These are phyloP conservation scores for Nezara viridula DNA, from an alignment of 2,888 invertebrate species.

Conservation along the genomic window DNA sequence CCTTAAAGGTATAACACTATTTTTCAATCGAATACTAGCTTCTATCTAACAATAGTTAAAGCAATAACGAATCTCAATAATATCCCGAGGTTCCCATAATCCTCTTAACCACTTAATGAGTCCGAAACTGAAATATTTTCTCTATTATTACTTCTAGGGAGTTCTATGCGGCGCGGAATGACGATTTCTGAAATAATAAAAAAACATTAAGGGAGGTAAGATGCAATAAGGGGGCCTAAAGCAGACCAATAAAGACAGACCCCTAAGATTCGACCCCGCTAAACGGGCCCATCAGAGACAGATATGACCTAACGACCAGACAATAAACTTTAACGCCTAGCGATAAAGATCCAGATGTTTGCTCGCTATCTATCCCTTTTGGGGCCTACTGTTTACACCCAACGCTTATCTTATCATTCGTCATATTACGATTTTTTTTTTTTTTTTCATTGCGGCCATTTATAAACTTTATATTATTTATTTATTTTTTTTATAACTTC, in stretches of 20 bases:
- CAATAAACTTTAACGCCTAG: conserved; percentile 30
- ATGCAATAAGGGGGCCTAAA: background rate
- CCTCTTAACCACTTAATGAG: background rate
- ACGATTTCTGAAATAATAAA: background rate
- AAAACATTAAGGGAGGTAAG: conserved; percentile 3
- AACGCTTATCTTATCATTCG: background rate
- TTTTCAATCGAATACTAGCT: too few relatives aligned
- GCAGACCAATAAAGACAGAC: background rate
- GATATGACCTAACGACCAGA: conserved; percentile 44
- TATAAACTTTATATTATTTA: too few relatives aligned
- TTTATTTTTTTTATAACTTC: too few relatives aligned
- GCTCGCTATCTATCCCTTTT: conserved; percentile 4
- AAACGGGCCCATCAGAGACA: conserved; percentile 7
- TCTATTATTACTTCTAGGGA: background rate
- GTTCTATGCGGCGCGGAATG: background rate
- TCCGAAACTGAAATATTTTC: background rate
- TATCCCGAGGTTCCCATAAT: too few relatives aligned
- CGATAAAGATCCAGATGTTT: conserved; percentile 42
- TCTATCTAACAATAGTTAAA: too few relatives aligned
- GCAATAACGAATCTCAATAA: background rate
- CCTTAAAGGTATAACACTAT: too few relatives aligned
- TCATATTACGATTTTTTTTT: background rate
- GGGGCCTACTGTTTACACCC: background rate
- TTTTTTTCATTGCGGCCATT: background rate
- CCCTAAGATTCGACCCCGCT: background rate